phyloP scores from a whole-genome alignment of 2,888 invertebrate species.

The Cephalotes varians region DNA sequence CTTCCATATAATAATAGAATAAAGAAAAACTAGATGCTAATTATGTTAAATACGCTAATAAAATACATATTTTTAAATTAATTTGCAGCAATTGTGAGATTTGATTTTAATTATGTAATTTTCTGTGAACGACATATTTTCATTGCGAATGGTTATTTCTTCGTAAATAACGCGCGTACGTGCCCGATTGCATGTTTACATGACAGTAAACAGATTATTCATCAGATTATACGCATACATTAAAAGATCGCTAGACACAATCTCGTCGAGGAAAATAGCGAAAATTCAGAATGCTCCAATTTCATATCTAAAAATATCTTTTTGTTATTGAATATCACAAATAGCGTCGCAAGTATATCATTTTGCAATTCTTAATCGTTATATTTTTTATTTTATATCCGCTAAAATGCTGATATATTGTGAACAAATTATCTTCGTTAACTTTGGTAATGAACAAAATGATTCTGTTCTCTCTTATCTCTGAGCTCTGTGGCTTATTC shows the following conservation, averaged over 20 bases:
- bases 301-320: constrained; percentile 16
- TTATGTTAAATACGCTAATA: background rate
- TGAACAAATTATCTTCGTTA: constrained; percentile 41
- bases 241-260: background rate
- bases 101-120: constrained; percentile 5
- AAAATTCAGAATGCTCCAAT: constrained; percentile 31
- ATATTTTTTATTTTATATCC: constrained; percentile 11
- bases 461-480: constrained; percentile 36
- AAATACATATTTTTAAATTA: background rate
- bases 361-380: constrained; percentile 32
- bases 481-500: constrained; percentile 32
- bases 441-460: constrained; percentile 31
- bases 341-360: background rate
- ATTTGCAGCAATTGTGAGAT: background rate
- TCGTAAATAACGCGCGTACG: constrained; percentile 56
- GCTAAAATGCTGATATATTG: constrained; percentile 53
- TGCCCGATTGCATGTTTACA: background rate
- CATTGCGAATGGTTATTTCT: constrained; percentile 41
- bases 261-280: background rate
- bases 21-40: background rate
- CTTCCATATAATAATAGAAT: background rate
- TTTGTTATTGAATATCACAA: background rate
- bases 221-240: background rate
- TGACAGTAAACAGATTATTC: background rate
- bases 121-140: background rate